A percentile compares a stretch with the other conserved stretches of the same genome.
These are phyloP conservation scores for Apistogramma diplotaenia DNA, from an alignment of 2,113 vertebrate genomes.

Conservation along the genomic window DNA sequence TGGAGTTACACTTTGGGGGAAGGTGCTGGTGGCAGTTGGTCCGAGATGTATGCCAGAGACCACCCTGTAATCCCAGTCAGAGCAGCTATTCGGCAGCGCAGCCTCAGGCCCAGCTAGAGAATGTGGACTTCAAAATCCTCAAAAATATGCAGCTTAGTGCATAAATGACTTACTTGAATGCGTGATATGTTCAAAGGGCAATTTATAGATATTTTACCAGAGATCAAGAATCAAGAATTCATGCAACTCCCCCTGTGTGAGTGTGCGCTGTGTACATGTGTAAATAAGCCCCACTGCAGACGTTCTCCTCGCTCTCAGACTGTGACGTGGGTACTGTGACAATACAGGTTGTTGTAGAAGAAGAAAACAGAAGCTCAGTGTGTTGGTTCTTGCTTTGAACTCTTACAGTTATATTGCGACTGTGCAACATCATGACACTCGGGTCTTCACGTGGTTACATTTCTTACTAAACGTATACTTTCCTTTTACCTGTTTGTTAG, in stretches of 20 bases:
- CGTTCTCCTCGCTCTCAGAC: background rate
- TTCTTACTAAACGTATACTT: background rate
- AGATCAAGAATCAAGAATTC: background rate
- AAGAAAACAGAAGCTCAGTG: background rate
- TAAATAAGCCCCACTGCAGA: background rate
- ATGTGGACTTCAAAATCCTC: constrained; percentile 1
- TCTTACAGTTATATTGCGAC: background rate
- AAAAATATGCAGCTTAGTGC: background rate
- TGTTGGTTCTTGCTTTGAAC: background rate
- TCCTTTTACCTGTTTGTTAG: no score
- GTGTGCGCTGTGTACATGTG: background rate
- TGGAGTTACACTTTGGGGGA: constrained; percentile 45
- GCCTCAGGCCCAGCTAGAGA: background rate
- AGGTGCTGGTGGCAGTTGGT: constrained; percentile 11
- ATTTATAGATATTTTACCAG: background rate
- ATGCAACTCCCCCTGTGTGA: background rate
- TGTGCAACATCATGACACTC: background rate
- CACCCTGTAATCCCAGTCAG: constrained; percentile 29
- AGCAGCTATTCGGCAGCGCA: background rate
- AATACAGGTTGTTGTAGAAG: background rate
- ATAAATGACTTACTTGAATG: constrained; percentile 6
- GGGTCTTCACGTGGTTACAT: background rate
- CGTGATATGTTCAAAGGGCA: background rate
- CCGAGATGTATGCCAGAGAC: constrained; percentile 40
- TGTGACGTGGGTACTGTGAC: background rate